These are phyloP conservation scores for Eucriotettix oculatus DNA, from an alignment of 2,888 invertebrate species.

Conservation along the genomic window DNA sequence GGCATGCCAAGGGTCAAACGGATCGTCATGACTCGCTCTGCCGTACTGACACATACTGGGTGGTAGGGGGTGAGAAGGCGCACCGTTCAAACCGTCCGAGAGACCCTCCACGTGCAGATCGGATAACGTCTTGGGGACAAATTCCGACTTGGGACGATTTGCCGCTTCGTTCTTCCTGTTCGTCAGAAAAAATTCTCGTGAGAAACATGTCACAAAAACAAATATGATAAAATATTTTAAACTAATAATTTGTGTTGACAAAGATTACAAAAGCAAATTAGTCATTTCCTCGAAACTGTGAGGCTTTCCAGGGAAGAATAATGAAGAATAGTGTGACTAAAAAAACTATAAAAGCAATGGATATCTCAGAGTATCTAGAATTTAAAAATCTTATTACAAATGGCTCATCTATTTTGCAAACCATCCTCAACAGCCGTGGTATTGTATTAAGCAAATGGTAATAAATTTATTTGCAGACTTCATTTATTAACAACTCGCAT, in stretches of 20 bases:
- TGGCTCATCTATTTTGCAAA: too few species aligned
- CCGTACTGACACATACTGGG: conserved; percentile 19
- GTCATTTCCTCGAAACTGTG: too few species aligned
- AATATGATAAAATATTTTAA: not conserved
- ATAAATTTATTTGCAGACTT: too few species aligned
- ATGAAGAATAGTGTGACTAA: too few species aligned
- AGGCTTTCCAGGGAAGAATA: too few species aligned
- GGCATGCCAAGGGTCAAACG: conserved; percentile 13
- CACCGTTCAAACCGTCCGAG: conserved; percentile 47
- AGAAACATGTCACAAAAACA: not conserved
- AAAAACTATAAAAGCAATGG: too few species aligned
- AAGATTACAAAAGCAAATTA: not conserved
- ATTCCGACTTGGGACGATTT: conserved; percentile 75
- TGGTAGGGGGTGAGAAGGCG: conserved; percentile 27
- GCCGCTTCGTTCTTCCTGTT: conserved; percentile 76
- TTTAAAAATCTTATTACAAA: too few species aligned
- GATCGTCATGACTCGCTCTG: conserved; percentile 9
- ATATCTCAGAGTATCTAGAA: too few species aligned
- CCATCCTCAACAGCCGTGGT: too few species aligned
- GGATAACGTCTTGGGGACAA: conserved; percentile 76
- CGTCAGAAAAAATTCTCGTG: conserved; percentile 13
- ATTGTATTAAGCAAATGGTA: too few species aligned
- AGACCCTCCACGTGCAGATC: conserved; percentile 70
- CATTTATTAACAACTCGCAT: too few species aligned
- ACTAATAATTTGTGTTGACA: not conserved